phyloP scores from a whole-genome alignment of 2,797 vertebrate genomes.

The Notolabrus celidotus region DNA sequence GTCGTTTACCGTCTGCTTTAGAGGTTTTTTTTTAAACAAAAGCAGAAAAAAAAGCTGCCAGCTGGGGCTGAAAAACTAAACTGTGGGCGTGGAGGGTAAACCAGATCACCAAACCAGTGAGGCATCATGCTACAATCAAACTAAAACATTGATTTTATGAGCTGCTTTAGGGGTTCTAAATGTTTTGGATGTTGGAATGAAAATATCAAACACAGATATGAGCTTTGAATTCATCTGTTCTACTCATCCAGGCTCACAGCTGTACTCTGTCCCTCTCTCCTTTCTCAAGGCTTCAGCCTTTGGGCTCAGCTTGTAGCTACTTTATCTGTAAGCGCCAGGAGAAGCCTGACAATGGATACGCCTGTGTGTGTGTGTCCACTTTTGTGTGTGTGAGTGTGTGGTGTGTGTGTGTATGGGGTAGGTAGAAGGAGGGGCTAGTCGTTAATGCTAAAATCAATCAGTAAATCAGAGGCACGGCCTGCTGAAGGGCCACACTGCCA shows the following conservation, averaged over 20 bases:
- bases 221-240: not conserved
- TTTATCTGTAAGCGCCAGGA: conserved; percentile 67
- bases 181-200: not conserved
- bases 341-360: conserved; percentile 47
- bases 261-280: conserved; percentile 17
- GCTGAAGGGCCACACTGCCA: conserved; percentile 57
- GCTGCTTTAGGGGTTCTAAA: not conserved
- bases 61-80: not conserved
- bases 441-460: conserved; percentile 76
- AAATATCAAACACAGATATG: not conserved
- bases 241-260: not conserved
- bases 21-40: not conserved
- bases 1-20: not conserved
- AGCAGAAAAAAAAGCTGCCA: not conserved
- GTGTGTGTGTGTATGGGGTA: conserved; percentile 18
- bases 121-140: not conserved
- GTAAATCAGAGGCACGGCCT: conserved; percentile 69
- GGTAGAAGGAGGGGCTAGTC: conserved; percentile 46
- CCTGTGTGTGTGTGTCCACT: conserved; percentile 26
- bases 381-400: conserved; percentile 29
- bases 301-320: conserved; percentile 33
- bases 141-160: not conserved
- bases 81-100: not conserved
- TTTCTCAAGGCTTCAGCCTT: conserved; percentile 53
- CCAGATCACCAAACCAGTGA: not conserved